Conservation (phyloP, 2,797 vertebrate species). For the Bothrops alternatus region DNA sequence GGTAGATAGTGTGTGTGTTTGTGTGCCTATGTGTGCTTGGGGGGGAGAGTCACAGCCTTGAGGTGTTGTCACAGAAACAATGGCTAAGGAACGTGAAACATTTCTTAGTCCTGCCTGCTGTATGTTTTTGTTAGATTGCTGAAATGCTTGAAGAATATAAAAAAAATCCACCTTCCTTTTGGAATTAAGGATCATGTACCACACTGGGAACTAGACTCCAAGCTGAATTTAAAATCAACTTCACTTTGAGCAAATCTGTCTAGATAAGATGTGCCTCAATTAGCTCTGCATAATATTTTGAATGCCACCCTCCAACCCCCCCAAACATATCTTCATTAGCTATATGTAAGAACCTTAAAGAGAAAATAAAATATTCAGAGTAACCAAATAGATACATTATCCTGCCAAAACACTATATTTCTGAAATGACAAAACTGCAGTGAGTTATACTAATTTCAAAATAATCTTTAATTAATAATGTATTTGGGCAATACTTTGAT, state of each 20-base stretch:
- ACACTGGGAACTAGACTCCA: neutral
- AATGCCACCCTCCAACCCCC: neutral
- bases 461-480: neutral
- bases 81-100: conserved; percentile 49
- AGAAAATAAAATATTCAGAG: neutral
- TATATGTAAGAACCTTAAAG: neutral
- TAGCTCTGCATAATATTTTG: neutral
- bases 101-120: conserved; percentile 50
- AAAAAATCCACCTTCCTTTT: neutral
- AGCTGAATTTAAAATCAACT: conserved; percentile 39
- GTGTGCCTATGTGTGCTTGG: neutral
- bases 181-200: neutral
- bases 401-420: neutral
- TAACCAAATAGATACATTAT: neutral
- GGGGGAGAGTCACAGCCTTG: conserved; percentile 41
- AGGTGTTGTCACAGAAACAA: conserved; percentile 56
- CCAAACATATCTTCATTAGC: neutral
- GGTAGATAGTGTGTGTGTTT: conserved; percentile 31
- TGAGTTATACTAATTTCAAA: neutral
- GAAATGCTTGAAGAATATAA: neutral
- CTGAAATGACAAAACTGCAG: neutral
- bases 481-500: neutral
- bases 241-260: conserved; percentile 48
- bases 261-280: neutral
- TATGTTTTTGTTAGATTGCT: conserved; percentile 38